phyloP scores from a whole-genome alignment of 2,113 vertebrate species.

The Vimba vimba region DNA sequence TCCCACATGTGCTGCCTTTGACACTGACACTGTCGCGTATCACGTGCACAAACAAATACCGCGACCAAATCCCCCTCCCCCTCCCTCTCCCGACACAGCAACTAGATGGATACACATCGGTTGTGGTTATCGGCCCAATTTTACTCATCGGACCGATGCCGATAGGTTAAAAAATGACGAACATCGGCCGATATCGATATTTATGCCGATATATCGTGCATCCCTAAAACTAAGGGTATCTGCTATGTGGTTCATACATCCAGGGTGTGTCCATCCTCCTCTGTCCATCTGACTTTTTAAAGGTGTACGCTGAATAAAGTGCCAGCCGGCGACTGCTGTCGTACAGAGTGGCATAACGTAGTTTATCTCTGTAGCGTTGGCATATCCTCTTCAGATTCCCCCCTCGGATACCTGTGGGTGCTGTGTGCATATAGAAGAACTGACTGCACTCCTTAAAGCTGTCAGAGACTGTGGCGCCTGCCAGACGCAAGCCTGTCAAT shows the following conservation, averaged over 20 bases:
- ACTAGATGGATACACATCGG: too few species aligned
- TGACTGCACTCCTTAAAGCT: conserved; percentile 71
- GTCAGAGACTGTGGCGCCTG: conserved; percentile 59
- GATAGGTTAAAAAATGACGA: too few species aligned
- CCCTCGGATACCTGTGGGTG: conserved; percentile 65
- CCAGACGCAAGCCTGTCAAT: conserved; percentile 38
- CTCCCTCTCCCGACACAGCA: too few species aligned
- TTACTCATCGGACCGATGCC: too few species aligned
- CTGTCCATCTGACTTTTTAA: conserved; percentile 74
- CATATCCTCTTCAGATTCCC: conserved; percentile 64
- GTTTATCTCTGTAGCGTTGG: conserved; percentile 68
- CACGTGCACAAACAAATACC: too few species aligned
- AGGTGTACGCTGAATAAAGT: conserved; percentile 74
- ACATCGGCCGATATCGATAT: too few species aligned
- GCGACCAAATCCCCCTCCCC: too few species aligned
- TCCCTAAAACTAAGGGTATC: neutral
- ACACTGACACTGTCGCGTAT: too few species aligned
- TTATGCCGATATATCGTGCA: too few species aligned
- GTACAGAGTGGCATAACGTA: conserved; percentile 72
- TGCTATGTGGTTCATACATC: conserved; percentile 73
- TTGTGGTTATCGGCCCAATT: too few species aligned
- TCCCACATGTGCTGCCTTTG: too few species aligned
- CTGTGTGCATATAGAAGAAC: conserved; percentile 71
- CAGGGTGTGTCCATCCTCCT: conserved; percentile 73
- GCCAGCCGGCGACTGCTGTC: conserved; percentile 64